phyloP scores from a whole-genome alignment of 2,888 invertebrate species.

The Nipponacmea schrenckii region DNA sequence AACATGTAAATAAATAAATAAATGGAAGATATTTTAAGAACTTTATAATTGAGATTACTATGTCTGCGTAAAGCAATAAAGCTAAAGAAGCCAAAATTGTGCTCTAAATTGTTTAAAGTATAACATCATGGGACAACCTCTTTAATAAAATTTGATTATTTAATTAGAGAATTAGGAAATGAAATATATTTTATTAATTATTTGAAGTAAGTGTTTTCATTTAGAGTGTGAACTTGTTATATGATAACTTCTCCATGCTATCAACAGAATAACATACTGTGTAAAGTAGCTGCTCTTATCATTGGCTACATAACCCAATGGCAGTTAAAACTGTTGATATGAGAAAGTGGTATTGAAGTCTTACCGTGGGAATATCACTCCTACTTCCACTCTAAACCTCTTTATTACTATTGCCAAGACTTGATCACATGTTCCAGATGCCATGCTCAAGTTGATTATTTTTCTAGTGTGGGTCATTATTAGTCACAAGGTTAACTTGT shows the following conservation, averaged over 20 bases:
- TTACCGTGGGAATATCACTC: not conserved
- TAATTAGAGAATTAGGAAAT: no score
- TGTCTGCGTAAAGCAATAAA: no score
- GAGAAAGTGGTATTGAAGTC: not conserved
- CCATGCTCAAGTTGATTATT: constrained; percentile 1
- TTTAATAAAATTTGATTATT: no score
- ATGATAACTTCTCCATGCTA: not conserved
- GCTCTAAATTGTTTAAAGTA: no score
- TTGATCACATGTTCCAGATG: constrained; percentile 4
- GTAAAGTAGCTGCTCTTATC: constrained; percentile 1
- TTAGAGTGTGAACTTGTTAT: constrained; percentile 5
- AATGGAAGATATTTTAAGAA: no score
- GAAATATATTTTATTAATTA: no score
- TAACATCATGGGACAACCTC: no score
- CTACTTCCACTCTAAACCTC: not conserved
- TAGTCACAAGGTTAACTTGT: constrained; percentile 7
- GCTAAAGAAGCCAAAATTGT: no score
- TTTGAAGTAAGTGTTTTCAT: not conserved
- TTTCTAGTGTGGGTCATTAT: not conserved
- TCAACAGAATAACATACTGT: not conserved
- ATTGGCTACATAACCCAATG: not conserved
- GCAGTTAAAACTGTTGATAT: not conserved
- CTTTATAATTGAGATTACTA: no score
- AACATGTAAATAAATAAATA: no score
- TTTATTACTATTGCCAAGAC: not conserved